Evolutionary conservation across 2,888 invertebrate genomes (phyloP).

Genomic region (Chloroclystis v-ata): DNA sequence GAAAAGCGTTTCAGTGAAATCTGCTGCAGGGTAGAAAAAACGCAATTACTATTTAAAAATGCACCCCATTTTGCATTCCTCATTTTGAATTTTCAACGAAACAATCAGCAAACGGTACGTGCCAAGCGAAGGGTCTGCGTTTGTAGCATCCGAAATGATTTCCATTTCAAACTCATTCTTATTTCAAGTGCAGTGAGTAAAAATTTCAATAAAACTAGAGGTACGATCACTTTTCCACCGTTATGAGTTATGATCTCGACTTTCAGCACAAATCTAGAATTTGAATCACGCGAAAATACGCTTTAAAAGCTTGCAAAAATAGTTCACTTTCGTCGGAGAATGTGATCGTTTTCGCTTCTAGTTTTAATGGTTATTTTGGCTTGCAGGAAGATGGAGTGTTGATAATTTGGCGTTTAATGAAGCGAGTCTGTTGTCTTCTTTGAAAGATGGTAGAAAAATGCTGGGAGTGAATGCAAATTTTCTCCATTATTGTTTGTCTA

Average conservation of each 20-base stretch:
- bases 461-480: slow-evolving; percentile 68
- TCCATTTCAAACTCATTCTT: slow-evolving; percentile 21
- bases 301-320: slow-evolving; percentile 43
- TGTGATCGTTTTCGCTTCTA: slow-evolving; percentile 38
- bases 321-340: slow-evolving; percentile 33
- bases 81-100: slow-evolving; percentile 65
- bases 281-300: slow-evolving; percentile 48
- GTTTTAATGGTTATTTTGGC: slow-evolving; percentile 61
- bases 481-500: slow-evolving; percentile 71
- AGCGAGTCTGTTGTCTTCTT: slow-evolving; percentile 63
- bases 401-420: slow-evolving; percentile 76
- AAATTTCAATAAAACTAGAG: slow-evolving; percentile 24
- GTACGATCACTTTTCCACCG: slow-evolving; percentile 52
- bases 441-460: slow-evolving; percentile 69
- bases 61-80: slow-evolving; percentile 53
- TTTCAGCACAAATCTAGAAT: slow-evolving; percentile 52
- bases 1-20: background rate
- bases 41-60: slow-evolving; percentile 43
- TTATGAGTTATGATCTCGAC: slow-evolving; percentile 66
- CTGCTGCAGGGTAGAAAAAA: slow-evolving; percentile 8
- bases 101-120: slow-evolving; percentile 64
- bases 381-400: slow-evolving; percentile 58
- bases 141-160: slow-evolving; percentile 48
- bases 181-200: slow-evolving; percentile 20
- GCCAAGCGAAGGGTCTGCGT: slow-evolving; percentile 55